Base-by-base conservation (phyloP, 2,797 vertebrate genomes). In the Liasis olivaceus region DNA sequence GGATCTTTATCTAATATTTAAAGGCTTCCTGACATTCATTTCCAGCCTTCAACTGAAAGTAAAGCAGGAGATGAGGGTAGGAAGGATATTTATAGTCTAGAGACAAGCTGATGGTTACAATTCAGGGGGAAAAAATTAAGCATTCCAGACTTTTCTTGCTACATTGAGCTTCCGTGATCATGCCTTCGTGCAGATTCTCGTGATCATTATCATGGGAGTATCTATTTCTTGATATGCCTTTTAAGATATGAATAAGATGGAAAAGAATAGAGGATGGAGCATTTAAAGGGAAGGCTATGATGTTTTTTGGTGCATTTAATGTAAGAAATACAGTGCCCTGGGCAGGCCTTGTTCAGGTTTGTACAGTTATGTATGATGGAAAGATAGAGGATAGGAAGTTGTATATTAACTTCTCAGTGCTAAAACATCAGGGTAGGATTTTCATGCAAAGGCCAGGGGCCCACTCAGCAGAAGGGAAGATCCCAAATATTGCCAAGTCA, bases 1-100 rank as follows among this genome's bases (percentile, higher is more conserved):
- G 87, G 72, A 85, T 87, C 31, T 94, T 93, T 91, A 85, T 36
- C n/a, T 92, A 62, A n/a, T 91, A 92, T 92, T 87, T 89, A 93
- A n/a, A 77, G 89, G 88, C 66, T 54, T 87, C 20, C 42, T 92
- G 95, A 47, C 20, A 89, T 84, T 88, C 77, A 28, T 51, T 36
- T 31, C 22, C 0, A 1, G 89, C 66, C 88, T 94, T 63, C 28
- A 56, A 90, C 47, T 51, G n/a, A 69, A 88, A 85, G 92, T 90
- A 64, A 92, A 22, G 0, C 3, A 36, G 22, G 89, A 69, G 60
- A 13, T 94, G 92, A 56, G 77, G 59, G 36, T 90, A 24, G 42
- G 64, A 36, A 69, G 0, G 0, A n/a, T 89, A 87, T 90, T 91
- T 93, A 84, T 93, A 84, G 0, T 1, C 24, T 60, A 14, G 1